These are phyloP conservation scores for Rhagoletis zephyria DNA, from an alignment of 1,140 invertebrate genomes.

Conservation along the genomic window DNA sequence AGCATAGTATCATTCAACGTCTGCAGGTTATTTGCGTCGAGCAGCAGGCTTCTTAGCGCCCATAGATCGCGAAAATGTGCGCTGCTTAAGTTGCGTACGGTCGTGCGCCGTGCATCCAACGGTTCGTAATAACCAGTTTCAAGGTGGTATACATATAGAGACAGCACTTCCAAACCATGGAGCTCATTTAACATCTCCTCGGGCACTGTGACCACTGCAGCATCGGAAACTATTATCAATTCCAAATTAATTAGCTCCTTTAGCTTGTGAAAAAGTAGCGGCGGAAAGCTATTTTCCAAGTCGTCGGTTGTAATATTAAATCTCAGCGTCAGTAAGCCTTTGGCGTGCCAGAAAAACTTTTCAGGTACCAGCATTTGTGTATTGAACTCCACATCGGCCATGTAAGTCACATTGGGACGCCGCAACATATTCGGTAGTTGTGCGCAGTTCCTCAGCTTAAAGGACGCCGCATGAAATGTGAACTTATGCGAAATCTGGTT, in stretches of 20 bases:
- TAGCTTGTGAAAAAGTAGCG: not conserved
- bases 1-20: not conserved
- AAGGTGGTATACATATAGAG: not conserved
- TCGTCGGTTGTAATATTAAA: not conserved
- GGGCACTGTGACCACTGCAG: not conserved
- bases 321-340: not conserved
- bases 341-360: not conserved
- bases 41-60: not conserved
- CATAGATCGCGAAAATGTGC: conserved; percentile 9
- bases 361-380: not conserved
- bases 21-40: not conserved
- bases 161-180: not conserved
- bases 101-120: not conserved
- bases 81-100: not conserved
- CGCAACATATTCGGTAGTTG: conserved; percentile 16
- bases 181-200: not conserved
- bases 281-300: not conserved
- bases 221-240: not conserved
- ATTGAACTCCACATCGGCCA: not conserved
- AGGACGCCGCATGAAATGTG: not conserved
- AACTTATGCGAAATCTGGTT: not conserved
- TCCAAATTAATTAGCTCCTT: not conserved
- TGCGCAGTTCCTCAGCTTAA: not conserved
- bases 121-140: not conserved
- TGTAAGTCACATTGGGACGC: not conserved